A percentile compares a stretch with the other conserved stretches of the same genome.
These are phyloP conservation scores for Lagopus muta DNA, from an alignment of 2,113 vertebrate species.

Conservation along the genomic window DNA sequence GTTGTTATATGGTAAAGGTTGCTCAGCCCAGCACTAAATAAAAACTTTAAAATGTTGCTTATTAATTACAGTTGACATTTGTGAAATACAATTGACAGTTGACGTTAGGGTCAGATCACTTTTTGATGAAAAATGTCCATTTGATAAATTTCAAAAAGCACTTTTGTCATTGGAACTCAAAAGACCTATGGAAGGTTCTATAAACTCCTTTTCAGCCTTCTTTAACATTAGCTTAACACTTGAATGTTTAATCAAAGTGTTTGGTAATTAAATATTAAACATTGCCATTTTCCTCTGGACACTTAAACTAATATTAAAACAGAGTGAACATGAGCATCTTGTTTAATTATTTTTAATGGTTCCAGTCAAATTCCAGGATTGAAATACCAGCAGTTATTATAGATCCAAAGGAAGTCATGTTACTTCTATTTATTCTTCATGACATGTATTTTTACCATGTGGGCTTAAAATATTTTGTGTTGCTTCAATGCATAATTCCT, in stretches of 20 bases:
- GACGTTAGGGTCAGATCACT: neutral
- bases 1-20: neutral
- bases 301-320: slow-evolving; percentile 49
- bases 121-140: neutral
- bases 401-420: neutral
- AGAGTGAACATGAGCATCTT: neutral
- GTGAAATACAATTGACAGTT: neutral
- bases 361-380: neutral
- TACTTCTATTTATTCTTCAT: neutral
- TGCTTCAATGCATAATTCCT: neutral
- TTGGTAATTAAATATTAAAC: slow-evolving; percentile 63
- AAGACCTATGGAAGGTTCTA: neutral
- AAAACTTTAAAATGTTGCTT: neutral
- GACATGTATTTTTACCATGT: neutral
- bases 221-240: slow-evolving; percentile 30
- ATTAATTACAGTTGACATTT: neutral
- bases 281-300: slow-evolving; percentile 7
- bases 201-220: neutral
- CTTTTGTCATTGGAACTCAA: neutral
- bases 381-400: neutral
- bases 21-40: neutral
- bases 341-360: slow-evolving; percentile 35
- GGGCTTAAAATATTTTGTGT: neutral
- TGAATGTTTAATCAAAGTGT: slow-evolving; percentile 37
- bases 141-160: neutral